Conservation (phyloP, 2,113 vertebrate species). For the Hipposideros armiger region DNA sequence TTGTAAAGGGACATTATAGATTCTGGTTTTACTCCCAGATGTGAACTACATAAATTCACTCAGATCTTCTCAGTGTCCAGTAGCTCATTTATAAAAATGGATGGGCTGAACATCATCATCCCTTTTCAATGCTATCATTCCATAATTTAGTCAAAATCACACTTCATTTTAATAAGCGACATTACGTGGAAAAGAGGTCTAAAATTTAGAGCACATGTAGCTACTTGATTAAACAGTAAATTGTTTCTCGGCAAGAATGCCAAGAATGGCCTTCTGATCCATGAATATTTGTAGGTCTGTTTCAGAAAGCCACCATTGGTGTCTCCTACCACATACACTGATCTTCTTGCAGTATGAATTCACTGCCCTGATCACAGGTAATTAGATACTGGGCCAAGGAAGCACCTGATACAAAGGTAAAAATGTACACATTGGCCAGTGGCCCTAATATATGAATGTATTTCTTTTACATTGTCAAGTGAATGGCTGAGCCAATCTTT, state of each 20-base stretch:
- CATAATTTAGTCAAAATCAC: neutral
- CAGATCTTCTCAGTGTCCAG: neutral
- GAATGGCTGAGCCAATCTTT: neutral
- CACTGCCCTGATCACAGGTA: neutral
- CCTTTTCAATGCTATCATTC: neutral
- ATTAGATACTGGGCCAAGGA: neutral
- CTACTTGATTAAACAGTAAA: neutral
- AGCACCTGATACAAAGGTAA: neutral
- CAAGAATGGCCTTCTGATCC: neutral
- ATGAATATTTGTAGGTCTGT: neutral
- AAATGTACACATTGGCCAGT: neutral
- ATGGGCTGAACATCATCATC: neutral
- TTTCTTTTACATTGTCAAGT: neutral
- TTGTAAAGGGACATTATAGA: neutral
- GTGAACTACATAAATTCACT: neutral
- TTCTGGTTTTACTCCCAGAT: neutral
- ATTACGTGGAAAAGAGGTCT: neutral
- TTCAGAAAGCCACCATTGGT: neutral
- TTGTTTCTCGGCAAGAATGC: constrained; percentile 12
- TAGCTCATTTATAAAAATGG: neutral
- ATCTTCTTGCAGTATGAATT: neutral
- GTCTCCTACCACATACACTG: neutral
- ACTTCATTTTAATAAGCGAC: neutral
- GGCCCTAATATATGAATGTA: neutral
- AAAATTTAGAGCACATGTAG: neutral